phyloP scores from a whole-genome alignment of 2,797 vertebrate genomes.

The Onychomys leucogaster region DNA sequence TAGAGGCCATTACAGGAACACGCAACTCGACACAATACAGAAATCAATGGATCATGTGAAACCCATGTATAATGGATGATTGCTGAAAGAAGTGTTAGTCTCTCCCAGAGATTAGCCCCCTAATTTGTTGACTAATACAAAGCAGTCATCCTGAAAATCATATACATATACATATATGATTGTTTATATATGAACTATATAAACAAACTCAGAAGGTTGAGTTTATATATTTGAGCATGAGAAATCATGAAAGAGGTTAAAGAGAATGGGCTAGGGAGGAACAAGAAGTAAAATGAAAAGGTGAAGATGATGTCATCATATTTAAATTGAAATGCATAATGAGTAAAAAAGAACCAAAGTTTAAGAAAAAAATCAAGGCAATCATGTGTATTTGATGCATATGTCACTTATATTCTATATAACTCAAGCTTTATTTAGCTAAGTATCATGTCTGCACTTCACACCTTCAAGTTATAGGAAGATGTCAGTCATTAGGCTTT shows the following conservation, averaged over 20 bases:
- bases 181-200: not conserved
- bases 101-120: not conserved
- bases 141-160: too few species aligned
- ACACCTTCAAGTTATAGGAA: slow-evolving; percentile 18
- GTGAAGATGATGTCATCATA: not conserved
- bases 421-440: slow-evolving; percentile 19
- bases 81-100: not conserved
- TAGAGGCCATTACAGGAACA: too few species aligned
- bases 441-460: not conserved
- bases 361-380: not conserved
- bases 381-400: not conserved
- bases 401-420: not conserved
- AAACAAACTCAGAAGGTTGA: not conserved
- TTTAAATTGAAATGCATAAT: not conserved
- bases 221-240: not conserved
- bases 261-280: not conserved
- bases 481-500: slow-evolving; percentile 29
- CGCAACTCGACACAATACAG: not conserved
- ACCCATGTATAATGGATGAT: not conserved
- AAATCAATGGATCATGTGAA: not conserved
- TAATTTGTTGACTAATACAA: not conserved
- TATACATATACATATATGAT: too few species aligned
- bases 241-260: not conserved
- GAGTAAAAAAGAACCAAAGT: not conserved
- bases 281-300: not conserved